phyloP scores from a whole-genome alignment of 2,113 vertebrate species.

The Felis catus region F.catus_Fca126_mat1.0 CM031413.1:90950501-90951000 shows the following conservation, averaged over 20 bases:
- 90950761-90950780: neutral
- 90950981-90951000: conserved; percentile 20
- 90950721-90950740: neutral
- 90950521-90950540: neutral
- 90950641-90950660: neutral
- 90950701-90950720: conserved; percentile 13
- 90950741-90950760: neutral
- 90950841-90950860: neutral
- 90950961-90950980: neutral
- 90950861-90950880: neutral
- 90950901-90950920: neutral
- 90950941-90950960: neutral
- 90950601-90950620: neutral
- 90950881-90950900: neutral
- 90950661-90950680: conserved; percentile 45
- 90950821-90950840: neutral
- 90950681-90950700: conserved; percentile 36
- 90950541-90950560: neutral
- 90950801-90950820: neutral
- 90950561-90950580: neutral
- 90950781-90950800: neutral
- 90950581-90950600: neutral
- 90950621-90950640: conserved; percentile 6
- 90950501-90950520: neutral
- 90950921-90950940: neutral